These are phyloP conservation scores for Drepana falcataria DNA, from an alignment of 2,888 invertebrate species.

Conservation along the genomic window DNA sequence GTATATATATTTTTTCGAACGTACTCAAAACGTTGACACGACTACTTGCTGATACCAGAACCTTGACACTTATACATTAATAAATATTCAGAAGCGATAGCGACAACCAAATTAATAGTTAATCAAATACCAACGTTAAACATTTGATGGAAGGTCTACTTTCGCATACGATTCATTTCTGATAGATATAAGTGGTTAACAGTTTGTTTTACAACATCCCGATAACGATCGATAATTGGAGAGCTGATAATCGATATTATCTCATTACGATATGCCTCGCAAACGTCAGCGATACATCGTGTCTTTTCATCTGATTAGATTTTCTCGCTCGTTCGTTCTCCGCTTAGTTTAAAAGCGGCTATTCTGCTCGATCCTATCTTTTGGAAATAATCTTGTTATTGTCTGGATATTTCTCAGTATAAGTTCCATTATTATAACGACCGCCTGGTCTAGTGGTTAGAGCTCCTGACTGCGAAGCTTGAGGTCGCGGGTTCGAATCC, in stretches of 20 bases:
- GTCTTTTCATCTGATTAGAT: conserved; percentile 5
- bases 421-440: no score
- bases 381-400: no score
- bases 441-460: no score
- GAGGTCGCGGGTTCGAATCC: no score
- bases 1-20: neutral
- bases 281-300: conserved; percentile 22
- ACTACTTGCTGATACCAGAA: neutral
- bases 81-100: neutral
- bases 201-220: conserved; percentile 32
- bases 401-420: no score
- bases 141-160: conserved; percentile 1
- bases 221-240: conserved; percentile 34
- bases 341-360: no score
- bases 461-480: no score
- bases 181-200: conserved; percentile 22
- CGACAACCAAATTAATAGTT: neutral
- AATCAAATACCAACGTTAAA: conserved; percentile 4
- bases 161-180: conserved; percentile 3
- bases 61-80: neutral
- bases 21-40: neutral
- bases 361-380: no score
- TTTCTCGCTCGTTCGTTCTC: neutral
- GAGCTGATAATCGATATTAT: conserved; percentile 28
- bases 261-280: conserved; percentile 13